Base-by-base conservation (phyloP, 2,797 vertebrate species). In the Sebastes diaconus region DNA sequence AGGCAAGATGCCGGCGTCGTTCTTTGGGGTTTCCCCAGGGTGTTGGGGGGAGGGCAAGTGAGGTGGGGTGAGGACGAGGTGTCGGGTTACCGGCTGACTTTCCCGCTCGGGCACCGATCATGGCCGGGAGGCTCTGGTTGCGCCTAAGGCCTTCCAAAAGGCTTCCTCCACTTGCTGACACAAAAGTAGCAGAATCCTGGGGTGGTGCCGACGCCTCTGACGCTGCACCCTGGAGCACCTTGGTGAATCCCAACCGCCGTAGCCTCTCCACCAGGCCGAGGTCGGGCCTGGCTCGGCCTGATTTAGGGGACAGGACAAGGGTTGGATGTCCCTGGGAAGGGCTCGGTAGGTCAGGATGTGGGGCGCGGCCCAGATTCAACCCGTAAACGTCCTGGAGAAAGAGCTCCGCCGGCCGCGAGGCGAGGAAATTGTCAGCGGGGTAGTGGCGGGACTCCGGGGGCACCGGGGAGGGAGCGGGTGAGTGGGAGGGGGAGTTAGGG, bases 351-450 rank as follows among this genome's bases (percentile, higher is more conserved):
- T 98, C 96, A 0, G 95, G 92, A 25, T 92, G 70, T 0, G 89
- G 87, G 0, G 91, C 95, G 1, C 95, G 95, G 36, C 96, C 95
- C 4, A 96, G 89, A 72, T 97, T 97, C 8, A 97, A 89, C 29
- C 98, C 97, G 5, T 98, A 99, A 87, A 97, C 94, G 59, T 99
- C 98, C 89, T 98, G 98, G 74, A 99, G 95, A 82, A 99, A 97
- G 1, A 98, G 97, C 95, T 99, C 98, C 0, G 97, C 97, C 0
- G 99, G 99, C 27, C 97, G 95, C 0, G 99, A 99, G 1, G 98
- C 97, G 14, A 99, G 93, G 87, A 99, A 99, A 57, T 97, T 99
- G 90, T 99, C 98, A 2, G 91, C 89, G 27, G 90, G 88, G 55
- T 83, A 84, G 6, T 93, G 84, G 75, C 93, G 96, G 67, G 95